Evolutionary conservation across 2,888 invertebrate genomes (phyloP), one percentile per base, ranked within the genome.

Genomic region (Thymelicus lineola): DNA sequence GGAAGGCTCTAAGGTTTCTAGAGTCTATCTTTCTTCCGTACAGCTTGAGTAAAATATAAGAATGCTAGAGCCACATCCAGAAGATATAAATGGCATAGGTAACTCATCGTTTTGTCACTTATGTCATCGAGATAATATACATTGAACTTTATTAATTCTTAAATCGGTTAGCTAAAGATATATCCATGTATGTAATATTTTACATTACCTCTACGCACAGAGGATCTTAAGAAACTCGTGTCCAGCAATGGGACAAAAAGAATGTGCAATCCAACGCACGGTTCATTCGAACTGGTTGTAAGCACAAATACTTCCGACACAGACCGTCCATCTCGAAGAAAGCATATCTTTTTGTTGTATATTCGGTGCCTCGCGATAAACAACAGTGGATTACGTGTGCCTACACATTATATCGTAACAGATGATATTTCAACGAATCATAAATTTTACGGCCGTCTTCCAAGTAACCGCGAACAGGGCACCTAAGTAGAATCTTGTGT

Each of bases 381-480:
- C 76, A 77, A 73, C 72, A 35, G 72, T 71, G 76, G 75, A 78
- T 79, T 77, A 78, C 76, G 75, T 74, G 74, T 74, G 60, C 64
- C 69, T 72, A 74, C 73, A 75, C 74, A 73, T 70, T 71, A 73
- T 75, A 72, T 73, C 66, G 72, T 67, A 75, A 76, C 75, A 78
- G 76, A 78, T 77, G 75, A 87, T 88, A 89, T 85, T 88, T 87
- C 88, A 88, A 83, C 82, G 88, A 90, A 91, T 91, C 91, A 86
- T 92, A 93, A 91, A 92, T 90, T 92, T 92, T 88, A 93, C 87
- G 85, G 85, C 85, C 81, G 81, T 83, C 84, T 90, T 92, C 90
- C 86, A 83, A 78, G 87, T 86, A 91, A 89, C 86, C 79, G 82
- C 83, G 85, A 83, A 86, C 88, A 82, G 79, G 82, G 84, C 82